Evolutionary conservation across 2,113 vertebrate genomes (phyloP), one percentile per base, ranked within the genome.

Genomic region (Varanus komodoensis): DNA sequence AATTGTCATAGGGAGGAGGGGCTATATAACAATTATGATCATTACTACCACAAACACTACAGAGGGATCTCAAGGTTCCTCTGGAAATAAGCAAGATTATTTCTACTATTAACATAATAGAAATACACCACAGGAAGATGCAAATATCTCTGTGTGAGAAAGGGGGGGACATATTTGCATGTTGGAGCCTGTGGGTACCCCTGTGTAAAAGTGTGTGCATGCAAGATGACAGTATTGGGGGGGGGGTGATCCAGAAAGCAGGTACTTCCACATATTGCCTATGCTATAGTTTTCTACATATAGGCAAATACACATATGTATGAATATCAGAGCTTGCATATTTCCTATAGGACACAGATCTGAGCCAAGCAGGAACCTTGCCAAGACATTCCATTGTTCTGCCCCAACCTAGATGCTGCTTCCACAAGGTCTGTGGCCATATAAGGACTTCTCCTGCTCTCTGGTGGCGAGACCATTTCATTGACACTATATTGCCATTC

Each of bases 11-110:
- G 89, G 89, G 69, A n/a, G 89, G 69, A n/a, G 74, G 87, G 82
- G 82, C 61, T 89, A 79, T 89, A 68, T 54, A 89, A 89, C 89
- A 89, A 89, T 89, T 85, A 89, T 89, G 61, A 80, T 79, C 29
- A 69, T 79, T 89, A 69, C 89, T 89, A 68, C 48, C 48, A 57
- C 74, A 89, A 80, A 89, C 8, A 68, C 74, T 85, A 85, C 61
- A 69, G 74, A 71, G 61, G 17, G 80, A 85, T 89, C 64, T 89
- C 89, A 85, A 85, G 89, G 82, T 85, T 89, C 69, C 89, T 89
- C 82, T 69, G 44, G 83, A 89, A 83, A 85, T 89, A 85, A 89
- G 74, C 74, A 79, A 71, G 82, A 89, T 89, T 89, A 89, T 89
- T 85, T 89, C 61, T 23, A 29, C 61, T 44, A 85, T 85, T 85